phyloP scores from a whole-genome alignment of 2,797 vertebrate genomes.

The Trachurus trachurus region DNA sequence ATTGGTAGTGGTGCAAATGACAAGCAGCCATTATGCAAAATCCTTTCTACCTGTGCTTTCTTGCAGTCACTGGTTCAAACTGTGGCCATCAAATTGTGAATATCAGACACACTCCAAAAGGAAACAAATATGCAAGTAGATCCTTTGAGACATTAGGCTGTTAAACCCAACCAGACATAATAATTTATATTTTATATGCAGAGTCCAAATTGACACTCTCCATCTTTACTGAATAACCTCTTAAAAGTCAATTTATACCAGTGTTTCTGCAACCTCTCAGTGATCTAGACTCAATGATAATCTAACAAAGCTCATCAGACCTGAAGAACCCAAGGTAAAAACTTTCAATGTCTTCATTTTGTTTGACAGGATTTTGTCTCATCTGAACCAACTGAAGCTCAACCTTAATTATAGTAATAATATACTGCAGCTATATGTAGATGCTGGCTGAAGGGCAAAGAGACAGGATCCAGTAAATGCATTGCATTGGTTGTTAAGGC shows the following conservation, averaged over 20 bases:
- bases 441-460: slow-evolving; percentile 28
- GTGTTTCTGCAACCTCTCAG: background rate
- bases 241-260: background rate
- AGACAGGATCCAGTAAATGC: slow-evolving; percentile 23
- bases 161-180: background rate
- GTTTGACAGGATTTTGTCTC: background rate
- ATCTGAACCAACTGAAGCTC: background rate
- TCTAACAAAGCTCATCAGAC: background rate
- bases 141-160: background rate
- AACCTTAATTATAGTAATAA: slow-evolving; percentile 34
- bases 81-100: slow-evolving; percentile 26
- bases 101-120: slow-evolving; percentile 18
- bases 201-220: slow-evolving; percentile 1
- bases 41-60: slow-evolving; percentile 9
- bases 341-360: background rate
- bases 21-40: slow-evolving; percentile 44
- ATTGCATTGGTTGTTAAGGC: slow-evolving; percentile 53
- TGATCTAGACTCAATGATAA: background rate
- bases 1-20: slow-evolving; percentile 57
- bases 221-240: background rate
- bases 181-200: background rate
- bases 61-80: slow-evolving; percentile 33
- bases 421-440: slow-evolving; percentile 32
- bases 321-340: background rate
- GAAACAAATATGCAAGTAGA: background rate